phyloP scores from a whole-genome alignment of 2,113 vertebrate genomes.

The Ammodytes marinus region DNA sequence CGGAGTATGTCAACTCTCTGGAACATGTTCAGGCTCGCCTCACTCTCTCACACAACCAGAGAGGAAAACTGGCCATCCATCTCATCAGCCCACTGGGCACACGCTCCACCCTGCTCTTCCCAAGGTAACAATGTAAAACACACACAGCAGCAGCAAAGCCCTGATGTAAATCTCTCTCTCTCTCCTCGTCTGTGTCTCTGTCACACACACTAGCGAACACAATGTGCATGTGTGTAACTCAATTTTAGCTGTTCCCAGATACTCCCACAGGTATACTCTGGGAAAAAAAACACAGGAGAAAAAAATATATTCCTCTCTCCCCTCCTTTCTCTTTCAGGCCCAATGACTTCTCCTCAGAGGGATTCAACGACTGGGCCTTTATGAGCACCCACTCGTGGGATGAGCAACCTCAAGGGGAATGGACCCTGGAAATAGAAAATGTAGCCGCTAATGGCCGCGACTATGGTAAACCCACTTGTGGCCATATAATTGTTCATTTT shows the following conservation, averaged over 20 bases:
- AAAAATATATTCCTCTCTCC: neutral
- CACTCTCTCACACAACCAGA: conserved; percentile 93
- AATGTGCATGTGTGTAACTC: neutral
- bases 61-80: conserved; percentile 95
- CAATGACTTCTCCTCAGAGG: conserved; percentile 93
- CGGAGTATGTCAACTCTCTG: conserved; percentile 89
- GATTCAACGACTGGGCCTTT: conserved; percentile 98
- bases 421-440: conserved; percentile 95
- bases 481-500: conserved; percentile 21
- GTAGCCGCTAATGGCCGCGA: conserved; percentile 89
- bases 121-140: conserved; percentile 85
- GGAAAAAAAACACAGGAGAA: conserved; percentile 1
- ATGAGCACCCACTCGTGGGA: conserved; percentile 98
- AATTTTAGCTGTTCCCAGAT: conserved; percentile 6
- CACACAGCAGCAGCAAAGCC: conserved; percentile 1
- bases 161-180: neutral
- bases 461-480: conserved; percentile 86
- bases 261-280: conserved; percentile 8
- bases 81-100: conserved; percentile 96
- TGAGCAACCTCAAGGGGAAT: conserved; percentile 93
- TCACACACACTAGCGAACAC: conserved; percentile 6
- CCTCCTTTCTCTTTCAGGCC: conserved; percentile 81
- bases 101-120: conserved; percentile 92
- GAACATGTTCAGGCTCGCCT: conserved; percentile 95
- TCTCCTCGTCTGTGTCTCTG: conserved; percentile 4